phyloP scores from a whole-genome alignment of 2,888 invertebrate genomes.

The Leucoma salicis region DNA sequence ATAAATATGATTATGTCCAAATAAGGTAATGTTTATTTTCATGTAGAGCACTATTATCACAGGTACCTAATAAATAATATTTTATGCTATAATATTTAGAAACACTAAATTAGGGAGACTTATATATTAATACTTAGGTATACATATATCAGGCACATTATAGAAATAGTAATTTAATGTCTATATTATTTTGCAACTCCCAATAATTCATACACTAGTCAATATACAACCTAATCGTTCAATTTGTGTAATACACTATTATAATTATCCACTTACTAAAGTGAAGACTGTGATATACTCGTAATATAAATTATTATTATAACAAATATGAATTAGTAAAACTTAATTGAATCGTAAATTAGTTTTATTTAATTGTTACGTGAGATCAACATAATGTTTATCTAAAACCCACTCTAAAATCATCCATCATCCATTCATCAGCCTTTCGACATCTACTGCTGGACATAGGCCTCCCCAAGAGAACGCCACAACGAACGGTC shows the following conservation, averaged over 20 bases:
- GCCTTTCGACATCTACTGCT: too few relatives aligned
- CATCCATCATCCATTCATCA: too few relatives aligned
- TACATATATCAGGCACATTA: conserved; percentile 17
- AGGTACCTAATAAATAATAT: conserved; percentile 32
- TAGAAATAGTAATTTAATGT: not conserved
- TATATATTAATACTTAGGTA: conserved; percentile 8
- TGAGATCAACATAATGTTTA: too few relatives aligned
- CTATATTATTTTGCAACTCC: conserved; percentile 20
- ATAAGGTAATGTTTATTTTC: conserved; percentile 18
- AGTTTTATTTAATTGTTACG: conserved; percentile 37
- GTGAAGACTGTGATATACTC: conserved; percentile 81
- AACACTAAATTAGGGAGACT: conserved; percentile 24
- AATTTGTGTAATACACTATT: conserved; percentile 47
- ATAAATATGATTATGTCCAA: conserved; percentile 16
- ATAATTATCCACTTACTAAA: conserved; percentile 75
- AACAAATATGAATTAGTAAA: conserved; percentile 68
- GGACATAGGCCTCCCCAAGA: too few relatives aligned
- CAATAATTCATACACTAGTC: conserved; percentile 21
- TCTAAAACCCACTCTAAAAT: too few relatives aligned
- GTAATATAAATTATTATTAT: conserved; percentile 57
- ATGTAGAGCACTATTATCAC: conserved; percentile 40
- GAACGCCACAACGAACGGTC: too few relatives aligned
- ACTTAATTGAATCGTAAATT: conserved; percentile 43
- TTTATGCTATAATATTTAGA: conserved; percentile 21
- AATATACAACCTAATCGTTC: conserved; percentile 35